Percentiles rank a stretch among this genome's conserved stretches.
phyloP scores from a whole-genome alignment of 2,888 invertebrate species.

The Drosophila formosana region DNA sequence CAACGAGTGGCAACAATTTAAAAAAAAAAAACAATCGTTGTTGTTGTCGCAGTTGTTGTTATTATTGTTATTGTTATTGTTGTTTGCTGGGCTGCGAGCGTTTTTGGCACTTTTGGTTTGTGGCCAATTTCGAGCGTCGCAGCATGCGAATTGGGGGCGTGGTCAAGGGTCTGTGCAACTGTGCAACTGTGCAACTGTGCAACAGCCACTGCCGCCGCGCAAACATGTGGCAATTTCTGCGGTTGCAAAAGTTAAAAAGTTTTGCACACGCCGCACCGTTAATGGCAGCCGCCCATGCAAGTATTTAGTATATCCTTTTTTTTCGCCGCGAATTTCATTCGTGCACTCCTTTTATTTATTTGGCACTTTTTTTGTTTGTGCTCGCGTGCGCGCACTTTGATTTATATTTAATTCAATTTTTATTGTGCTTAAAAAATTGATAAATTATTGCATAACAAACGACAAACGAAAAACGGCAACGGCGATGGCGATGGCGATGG shows the following conservation, averaged over 20 bases:
- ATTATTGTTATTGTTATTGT: conserved; percentile 26
- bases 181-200: conserved; percentile 9
- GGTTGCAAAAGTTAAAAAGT: conserved; percentile 73
- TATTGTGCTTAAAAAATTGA: conserved; percentile 78
- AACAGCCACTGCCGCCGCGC: conserved; percentile 42
- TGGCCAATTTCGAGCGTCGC: conserved; percentile 71
- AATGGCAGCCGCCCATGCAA: conserved; percentile 28
- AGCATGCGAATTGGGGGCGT: conserved; percentile 26
- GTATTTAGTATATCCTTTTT: conserved; percentile 26
- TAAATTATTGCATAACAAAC: conserved; percentile 73
- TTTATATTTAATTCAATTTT: conserved; percentile 80
- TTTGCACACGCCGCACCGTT: conserved; percentile 35
- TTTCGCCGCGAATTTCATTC: neutral
- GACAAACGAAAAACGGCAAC: no score
- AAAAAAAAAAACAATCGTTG: conserved; percentile 20
- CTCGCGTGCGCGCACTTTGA: conserved; percentile 54
- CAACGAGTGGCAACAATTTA: conserved; percentile 74
- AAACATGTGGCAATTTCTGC: conserved; percentile 76
- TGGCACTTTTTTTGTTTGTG: conserved; percentile 35
- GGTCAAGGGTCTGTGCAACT: conserved; percentile 42
- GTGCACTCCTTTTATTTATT: conserved; percentile 11
- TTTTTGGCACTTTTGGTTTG: conserved; percentile 77
- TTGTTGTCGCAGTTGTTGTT: conserved; percentile 23
- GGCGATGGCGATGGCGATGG: conserved; percentile 24
- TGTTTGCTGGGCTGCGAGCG: conserved; percentile 46